Evolutionary conservation across 2,888 invertebrate species (phyloP).

Genomic region (Tiliacea citrago): DNA sequence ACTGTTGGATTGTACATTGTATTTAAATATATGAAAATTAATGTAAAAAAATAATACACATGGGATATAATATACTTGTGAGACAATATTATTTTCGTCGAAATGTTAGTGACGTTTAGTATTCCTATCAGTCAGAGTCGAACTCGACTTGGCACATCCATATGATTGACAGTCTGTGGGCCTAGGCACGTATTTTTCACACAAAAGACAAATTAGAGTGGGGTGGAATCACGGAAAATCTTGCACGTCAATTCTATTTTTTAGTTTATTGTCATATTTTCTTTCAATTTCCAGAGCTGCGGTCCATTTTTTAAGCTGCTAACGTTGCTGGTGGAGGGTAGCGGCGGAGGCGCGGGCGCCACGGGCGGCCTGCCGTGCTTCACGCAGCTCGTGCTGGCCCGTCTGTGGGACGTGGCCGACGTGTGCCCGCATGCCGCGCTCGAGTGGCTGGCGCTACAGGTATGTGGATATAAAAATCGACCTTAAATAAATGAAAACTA

Average conservation of each 20-base stretch:
- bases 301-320: slow-evolving; percentile 98
- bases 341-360: slow-evolving; percentile 88
- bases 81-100: background rate
- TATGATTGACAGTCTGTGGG: background rate
- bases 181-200: background rate
- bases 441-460: slow-evolving; percentile 97
- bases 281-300: slow-evolving; percentile 91
- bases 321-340: slow-evolving; percentile 96
- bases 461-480: slow-evolving; percentile 71
- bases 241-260: too few relatives aligned
- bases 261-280: too few relatives aligned
- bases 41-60: too few relatives aligned
- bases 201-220: too few relatives aligned
- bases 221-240: too few relatives aligned
- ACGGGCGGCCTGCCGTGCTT: slow-evolving; percentile 96
- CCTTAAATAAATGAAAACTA: background rate
- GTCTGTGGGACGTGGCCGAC: slow-evolving; percentile 97
- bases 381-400: slow-evolving; percentile 96
- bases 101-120: background rate
- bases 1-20: too few relatives aligned
- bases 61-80: too few relatives aligned
- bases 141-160: background rate
- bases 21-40: too few relatives aligned
- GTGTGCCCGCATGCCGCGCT: slow-evolving; percentile 97
- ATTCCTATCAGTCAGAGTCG: background rate